Evolutionary conservation across 2,888 invertebrate species (phyloP).

Genomic region (Lucinisca nassula): DNA sequence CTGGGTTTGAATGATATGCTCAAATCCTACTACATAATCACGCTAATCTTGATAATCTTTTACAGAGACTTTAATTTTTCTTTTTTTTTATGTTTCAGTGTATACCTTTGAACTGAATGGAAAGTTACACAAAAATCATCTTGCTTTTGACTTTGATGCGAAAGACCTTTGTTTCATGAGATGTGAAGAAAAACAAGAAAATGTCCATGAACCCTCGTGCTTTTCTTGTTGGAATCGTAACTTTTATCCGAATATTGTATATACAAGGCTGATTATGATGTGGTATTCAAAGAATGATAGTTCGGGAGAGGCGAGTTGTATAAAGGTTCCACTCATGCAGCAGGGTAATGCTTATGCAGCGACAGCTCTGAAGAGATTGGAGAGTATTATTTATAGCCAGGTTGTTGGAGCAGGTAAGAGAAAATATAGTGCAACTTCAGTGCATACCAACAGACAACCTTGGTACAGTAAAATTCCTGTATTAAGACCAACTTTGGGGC

Average conservation of each 20-base stretch:
- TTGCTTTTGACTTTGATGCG: conserved; percentile 53
- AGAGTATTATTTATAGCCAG: background rate
- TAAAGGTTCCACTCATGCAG: conserved; percentile 64
- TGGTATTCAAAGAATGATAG: conserved; percentile 32
- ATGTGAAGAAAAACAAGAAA: conserved; percentile 55
- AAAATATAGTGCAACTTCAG: no score
- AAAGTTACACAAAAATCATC: conserved; percentile 48
- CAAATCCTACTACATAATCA: no score
- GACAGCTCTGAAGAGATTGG: conserved; percentile 22
- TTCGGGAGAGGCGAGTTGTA: conserved; percentile 40
- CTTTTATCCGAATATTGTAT: conserved; percentile 33
- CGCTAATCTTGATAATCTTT: no score
- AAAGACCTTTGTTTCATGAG: conserved; percentile 61
- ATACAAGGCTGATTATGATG: conserved; percentile 48
- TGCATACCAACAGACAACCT: no score
- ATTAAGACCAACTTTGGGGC: no score
- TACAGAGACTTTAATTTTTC: no score
- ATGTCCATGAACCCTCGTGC: conserved; percentile 35
- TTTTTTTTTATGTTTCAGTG: conserved; percentile 44
- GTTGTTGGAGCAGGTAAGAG: conserved; percentile 23
- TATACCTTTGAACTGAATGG: conserved; percentile 54
- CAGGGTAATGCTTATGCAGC: conserved; percentile 43
- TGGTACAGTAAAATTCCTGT: no score
- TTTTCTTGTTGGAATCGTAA: conserved; percentile 47
- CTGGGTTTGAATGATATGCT: no score